Conservation (phyloP, 2,113 vertebrate genomes). For the Uria lomvia region DNA sequence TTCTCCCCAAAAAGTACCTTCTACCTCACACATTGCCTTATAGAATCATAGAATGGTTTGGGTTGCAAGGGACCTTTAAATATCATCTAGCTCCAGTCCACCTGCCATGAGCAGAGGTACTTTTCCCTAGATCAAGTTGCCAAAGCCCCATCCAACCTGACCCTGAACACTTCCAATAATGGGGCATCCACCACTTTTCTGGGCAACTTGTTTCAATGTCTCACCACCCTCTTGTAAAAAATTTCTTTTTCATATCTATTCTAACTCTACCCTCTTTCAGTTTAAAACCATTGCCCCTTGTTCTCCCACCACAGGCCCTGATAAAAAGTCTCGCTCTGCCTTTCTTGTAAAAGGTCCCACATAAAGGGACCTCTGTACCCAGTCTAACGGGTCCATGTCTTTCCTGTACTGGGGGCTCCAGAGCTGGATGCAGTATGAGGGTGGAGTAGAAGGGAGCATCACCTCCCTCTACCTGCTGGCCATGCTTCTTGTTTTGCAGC, state of each 20-base stretch:
- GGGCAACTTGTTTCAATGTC: background rate
- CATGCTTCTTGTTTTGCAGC: background rate
- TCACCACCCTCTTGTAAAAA: background rate
- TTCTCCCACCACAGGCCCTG: background rate
- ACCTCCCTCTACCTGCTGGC: background rate
- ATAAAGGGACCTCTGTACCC: background rate
- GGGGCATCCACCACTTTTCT: background rate
- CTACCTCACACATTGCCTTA: background rate
- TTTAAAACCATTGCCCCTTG: background rate
- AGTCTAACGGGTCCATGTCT: background rate
- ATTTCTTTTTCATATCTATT: background rate
- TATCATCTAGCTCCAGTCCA: fast-evolving
- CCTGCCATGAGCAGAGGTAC: fast-evolving
- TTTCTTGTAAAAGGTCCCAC: background rate
- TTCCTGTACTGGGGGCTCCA: background rate
- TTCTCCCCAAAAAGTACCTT: background rate
- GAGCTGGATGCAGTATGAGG: fast-evolving
- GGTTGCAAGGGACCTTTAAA: background rate
- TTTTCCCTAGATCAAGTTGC: background rate
- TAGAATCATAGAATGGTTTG: background rate
- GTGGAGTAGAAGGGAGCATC: fast-evolving
- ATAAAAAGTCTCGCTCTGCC: background rate
- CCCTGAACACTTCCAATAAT: background rate
- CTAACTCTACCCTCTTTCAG: background rate
- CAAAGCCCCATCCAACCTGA: background rate